These are phyloP conservation scores for Trachelus iudaicus DNA, from an alignment of 2,888 invertebrate genomes.

Conservation along the genomic window DNA sequence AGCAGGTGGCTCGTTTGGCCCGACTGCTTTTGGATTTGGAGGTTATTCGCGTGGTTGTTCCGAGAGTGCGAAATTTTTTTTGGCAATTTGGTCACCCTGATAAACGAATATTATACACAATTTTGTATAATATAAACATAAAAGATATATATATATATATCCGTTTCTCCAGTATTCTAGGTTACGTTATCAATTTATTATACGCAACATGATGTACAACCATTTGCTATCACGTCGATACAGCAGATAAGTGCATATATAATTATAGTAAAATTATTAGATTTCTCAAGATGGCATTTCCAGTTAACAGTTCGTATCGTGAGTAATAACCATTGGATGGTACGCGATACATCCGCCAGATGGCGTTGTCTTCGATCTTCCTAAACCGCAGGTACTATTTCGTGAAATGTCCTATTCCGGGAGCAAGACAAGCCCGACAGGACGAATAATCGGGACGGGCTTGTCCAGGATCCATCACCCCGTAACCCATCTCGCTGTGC, in stretches of 20 bases:
- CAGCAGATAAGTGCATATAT: background rate
- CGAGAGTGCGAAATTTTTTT: background rate
- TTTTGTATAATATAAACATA: background rate
- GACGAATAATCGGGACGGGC: constrained; percentile 14
- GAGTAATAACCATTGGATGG: background rate
- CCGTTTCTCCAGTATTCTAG: background rate
- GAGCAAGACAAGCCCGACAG: background rate
- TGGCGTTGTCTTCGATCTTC: background rate
- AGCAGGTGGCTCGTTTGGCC: constrained; percentile 55
- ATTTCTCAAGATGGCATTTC: background rate
- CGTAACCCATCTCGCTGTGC: constrained; percentile 34
- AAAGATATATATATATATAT: too few relatives aligned
- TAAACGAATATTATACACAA: background rate
- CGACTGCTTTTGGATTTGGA: constrained; percentile 42
- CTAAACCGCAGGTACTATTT: background rate
- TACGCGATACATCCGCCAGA: background rate
- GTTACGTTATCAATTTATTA: background rate
- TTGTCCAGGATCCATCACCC: constrained; percentile 43
- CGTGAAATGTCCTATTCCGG: background rate
- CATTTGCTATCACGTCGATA: background rate
- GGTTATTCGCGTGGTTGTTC: background rate
- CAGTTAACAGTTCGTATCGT: background rate
- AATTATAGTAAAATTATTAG: background rate
- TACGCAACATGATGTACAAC: background rate
- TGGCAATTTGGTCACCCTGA: background rate